Conservation (phyloP, 2,888 invertebrate genomes). For the Nephrotoma appendiculata region DNA sequence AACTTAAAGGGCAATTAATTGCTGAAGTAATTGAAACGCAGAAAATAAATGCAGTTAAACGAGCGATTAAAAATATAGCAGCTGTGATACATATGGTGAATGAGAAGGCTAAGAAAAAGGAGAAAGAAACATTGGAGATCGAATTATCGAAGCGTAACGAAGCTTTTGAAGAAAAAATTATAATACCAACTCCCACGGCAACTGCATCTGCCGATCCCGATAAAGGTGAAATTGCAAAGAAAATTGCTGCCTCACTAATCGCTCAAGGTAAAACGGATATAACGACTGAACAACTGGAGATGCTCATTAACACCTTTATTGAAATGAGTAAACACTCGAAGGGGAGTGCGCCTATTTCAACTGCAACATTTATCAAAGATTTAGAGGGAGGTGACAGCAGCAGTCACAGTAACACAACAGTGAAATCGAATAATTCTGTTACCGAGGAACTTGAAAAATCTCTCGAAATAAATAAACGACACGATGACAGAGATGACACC, state of each 20-base stretch:
- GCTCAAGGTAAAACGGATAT: constrained; percentile 71
- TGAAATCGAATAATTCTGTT: neutral
- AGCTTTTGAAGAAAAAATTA: constrained; percentile 21
- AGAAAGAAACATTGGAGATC: constrained; percentile 16
- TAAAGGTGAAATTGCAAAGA: constrained; percentile 63
- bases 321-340: constrained; percentile 49
- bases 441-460: neutral
- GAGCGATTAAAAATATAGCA: constrained; percentile 62
- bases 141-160: constrained; percentile 11
- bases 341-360: constrained; percentile 33
- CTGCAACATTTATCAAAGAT: constrained; percentile 35
- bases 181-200: constrained; percentile 29
- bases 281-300: constrained; percentile 61
- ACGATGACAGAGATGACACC: constrained; percentile 11
- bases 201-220: constrained; percentile 47
- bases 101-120: constrained; percentile 31
- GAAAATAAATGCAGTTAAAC: constrained; percentile 56
- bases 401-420: constrained; percentile 16
- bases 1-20: constrained; percentile 61
- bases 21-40: constrained; percentile 45
- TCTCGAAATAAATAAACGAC: constrained; percentile 6
- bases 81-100: constrained; percentile 53
- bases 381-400: constrained; percentile 17
- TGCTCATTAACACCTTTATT: constrained; percentile 64
- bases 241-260: constrained; percentile 64